Conservation (phyloP, 2,113 vertebrate genomes). For the Danio rerio region DNA sequence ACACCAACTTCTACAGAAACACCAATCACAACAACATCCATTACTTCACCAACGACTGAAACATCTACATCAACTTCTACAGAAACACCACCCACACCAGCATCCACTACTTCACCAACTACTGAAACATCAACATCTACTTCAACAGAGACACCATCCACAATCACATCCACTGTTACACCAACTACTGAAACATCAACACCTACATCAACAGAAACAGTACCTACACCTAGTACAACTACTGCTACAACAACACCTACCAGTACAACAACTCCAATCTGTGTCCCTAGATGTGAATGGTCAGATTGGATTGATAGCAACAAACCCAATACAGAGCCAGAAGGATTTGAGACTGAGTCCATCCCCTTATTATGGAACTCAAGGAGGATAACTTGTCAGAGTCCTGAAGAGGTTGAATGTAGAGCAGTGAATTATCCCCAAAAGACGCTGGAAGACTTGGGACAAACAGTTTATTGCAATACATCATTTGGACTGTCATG, state of each 20-base stretch:
- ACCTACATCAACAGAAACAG: no score
- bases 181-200: no score
- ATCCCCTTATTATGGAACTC: not conserved
- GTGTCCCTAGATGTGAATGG: not conserved
- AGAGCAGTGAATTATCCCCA: not conserved
- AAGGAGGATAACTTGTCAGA: not conserved
- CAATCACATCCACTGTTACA: no score
- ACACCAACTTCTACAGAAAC: not conserved
- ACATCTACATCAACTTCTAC: not conserved
- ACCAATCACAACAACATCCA: not conserved
- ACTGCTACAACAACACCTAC: not conserved
- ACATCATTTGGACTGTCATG: slow-evolving; percentile 7
- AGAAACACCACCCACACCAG: not conserved
- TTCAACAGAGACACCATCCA: no score
- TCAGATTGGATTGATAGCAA: not conserved
- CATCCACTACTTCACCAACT: not conserved
- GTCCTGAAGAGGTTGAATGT: not conserved
- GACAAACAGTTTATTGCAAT: not conserved
- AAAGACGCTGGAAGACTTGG: not conserved
- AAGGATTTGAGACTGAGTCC: slow-evolving; percentile 1
- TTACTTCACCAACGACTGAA: no score
- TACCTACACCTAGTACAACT: no score
- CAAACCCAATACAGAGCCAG: not conserved
- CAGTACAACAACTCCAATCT: not conserved
- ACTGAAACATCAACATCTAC: not conserved